Percentiles rank a stretch among this genome's conserved stretches.
Conservation (phyloP, 2,888 invertebrate species). For the Cheilosia vulpina region DNA sequence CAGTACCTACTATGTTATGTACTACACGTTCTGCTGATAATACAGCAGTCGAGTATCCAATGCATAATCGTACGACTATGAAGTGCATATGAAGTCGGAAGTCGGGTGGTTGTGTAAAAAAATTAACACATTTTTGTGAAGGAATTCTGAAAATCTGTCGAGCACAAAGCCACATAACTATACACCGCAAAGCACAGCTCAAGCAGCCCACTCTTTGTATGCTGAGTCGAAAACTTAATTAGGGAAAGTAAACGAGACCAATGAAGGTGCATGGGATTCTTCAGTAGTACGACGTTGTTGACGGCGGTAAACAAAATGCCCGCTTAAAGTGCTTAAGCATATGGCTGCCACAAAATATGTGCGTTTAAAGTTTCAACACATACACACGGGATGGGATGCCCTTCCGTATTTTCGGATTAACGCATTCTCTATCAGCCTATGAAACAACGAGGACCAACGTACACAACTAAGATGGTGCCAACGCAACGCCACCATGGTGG, state of each 20-base stretch:
- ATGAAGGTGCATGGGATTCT: neutral
- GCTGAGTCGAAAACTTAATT: slow-evolving; percentile 20
- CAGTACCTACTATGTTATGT: slow-evolving; percentile 1
- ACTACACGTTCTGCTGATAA: slow-evolving; percentile 7
- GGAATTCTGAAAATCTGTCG: neutral
- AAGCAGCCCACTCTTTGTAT: slow-evolving; percentile 2
- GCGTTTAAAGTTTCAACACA: too few relatives aligned
- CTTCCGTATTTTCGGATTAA: too few relatives aligned
- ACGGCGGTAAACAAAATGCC: neutral
- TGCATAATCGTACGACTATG: neutral
- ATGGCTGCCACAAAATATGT: neutral
- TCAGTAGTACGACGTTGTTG: too few relatives aligned
- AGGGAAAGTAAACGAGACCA: slow-evolving; percentile 23
- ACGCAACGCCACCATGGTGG: too few relatives aligned
- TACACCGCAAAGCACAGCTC: neutral
- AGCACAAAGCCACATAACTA: neutral
- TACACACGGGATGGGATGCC: too few relatives aligned
- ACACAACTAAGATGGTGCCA: too few relatives aligned
- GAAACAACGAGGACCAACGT: too few relatives aligned
- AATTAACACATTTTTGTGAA: slow-evolving; percentile 9
- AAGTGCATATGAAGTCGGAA: neutral
- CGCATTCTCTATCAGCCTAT: too few relatives aligned
- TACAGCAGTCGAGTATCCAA: slow-evolving; percentile 1
- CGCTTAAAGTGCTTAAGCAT: slow-evolving; percentile 15
- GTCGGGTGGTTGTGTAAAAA: neutral